A percentile compares a stretch with the other conserved stretches of the same genome.
Conservation (phyloP, 2,113 vertebrate species). For the Plotosus lineatus region DNA sequence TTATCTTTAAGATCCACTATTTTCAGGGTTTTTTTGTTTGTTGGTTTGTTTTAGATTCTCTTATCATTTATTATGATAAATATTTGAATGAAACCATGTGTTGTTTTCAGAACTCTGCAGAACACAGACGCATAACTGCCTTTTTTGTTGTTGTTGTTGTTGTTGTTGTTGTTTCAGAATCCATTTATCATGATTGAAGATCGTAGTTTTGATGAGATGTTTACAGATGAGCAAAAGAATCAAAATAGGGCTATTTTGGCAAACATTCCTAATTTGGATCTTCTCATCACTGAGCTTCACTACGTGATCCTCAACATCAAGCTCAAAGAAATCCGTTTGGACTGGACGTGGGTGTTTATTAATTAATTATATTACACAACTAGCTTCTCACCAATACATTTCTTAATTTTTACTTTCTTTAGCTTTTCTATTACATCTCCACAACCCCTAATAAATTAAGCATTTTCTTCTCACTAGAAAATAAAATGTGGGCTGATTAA, state of each 20-base stretch:
- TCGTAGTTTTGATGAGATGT: constrained; percentile 3
- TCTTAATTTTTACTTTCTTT: neutral
- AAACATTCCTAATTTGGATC: constrained; percentile 23
- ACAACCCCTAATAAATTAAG: neutral
- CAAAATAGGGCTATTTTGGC: neutral
- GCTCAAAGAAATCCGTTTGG: neutral
- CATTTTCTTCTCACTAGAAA: too few species aligned
- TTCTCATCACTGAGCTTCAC: constrained; percentile 50
- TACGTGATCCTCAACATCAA: constrained; percentile 46
- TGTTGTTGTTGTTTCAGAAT: constrained; percentile 46
- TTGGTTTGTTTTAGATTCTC: too few species aligned
- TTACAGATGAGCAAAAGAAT: constrained; percentile 19
- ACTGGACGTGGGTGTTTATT: constrained; percentile 40
- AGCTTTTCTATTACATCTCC: neutral
- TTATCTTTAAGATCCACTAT: too few species aligned
- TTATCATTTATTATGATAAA: too few species aligned
- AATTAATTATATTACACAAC: neutral
- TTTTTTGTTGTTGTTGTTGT: neutral
- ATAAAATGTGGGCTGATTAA: neutral
- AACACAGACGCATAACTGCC: neutral
- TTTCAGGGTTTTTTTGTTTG: too few species aligned
- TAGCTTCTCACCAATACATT: neutral
- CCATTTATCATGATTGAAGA: constrained; percentile 51
- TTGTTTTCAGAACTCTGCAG: neutral
- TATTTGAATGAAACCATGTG: too few species aligned